These are phyloP conservation scores for Candidula unifasciata DNA, from an alignment of 2,888 invertebrate species.

Conservation along the genomic window DNA sequence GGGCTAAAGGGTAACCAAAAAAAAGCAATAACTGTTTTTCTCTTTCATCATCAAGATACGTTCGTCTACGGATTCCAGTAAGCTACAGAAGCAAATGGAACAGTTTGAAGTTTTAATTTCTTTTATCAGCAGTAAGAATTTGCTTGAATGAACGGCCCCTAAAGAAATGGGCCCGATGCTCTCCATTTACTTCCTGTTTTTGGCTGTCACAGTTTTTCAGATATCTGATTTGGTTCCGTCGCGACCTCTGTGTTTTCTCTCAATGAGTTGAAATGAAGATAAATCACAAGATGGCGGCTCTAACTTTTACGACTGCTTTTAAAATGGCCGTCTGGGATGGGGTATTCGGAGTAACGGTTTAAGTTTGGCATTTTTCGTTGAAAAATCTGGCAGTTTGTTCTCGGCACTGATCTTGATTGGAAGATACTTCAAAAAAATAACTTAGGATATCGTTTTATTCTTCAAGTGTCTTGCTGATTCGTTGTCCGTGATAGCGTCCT, in stretches of 20 bases:
- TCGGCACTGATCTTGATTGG: no score
- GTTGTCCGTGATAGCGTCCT: no score
- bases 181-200: conserved; percentile 19
- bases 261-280: not conserved
- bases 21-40: not conserved
- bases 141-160: not conserved
- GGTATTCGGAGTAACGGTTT: not conserved
- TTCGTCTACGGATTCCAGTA: not conserved
- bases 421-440: no score
- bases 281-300: not conserved
- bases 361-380: no score
- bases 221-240: not conserved
- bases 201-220: not conserved
- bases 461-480: no score
- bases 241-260: not conserved
- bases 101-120: conserved; percentile 34
- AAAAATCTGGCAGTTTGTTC: no score
- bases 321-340: not conserved
- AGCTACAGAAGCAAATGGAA: not conserved
- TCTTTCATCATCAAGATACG: not conserved
- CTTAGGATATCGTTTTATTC: no score
- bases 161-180: not conserved
- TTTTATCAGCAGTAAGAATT: conserved; percentile 6
- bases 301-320: not conserved
- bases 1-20: not conserved